phyloP scores from a whole-genome alignment of 53 echinoderm and acorn worm genomes.

The Echinometra lucunter region DNA sequence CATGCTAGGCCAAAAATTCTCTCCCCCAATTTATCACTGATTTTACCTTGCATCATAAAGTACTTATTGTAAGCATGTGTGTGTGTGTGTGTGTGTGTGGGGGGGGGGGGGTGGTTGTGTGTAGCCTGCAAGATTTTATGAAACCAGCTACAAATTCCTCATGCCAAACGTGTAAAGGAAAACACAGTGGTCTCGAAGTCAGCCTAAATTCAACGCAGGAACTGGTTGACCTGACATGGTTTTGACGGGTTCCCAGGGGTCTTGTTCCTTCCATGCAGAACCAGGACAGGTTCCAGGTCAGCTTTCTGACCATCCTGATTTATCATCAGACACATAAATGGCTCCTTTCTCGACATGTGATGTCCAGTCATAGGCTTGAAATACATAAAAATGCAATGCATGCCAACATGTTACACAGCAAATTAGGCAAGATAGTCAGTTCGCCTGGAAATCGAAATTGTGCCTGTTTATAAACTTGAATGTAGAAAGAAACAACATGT shows the following conservation, averaged over 20 bases:
- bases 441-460: background rate
- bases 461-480: too few species aligned
- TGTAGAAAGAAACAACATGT: too few species aligned
- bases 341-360: background rate
- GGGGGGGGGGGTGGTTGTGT: too few species aligned
- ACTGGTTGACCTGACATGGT: slow-evolving; percentile 28
- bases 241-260: slow-evolving; percentile 20
- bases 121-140: too few species aligned
- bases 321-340: background rate
- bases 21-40: too few species aligned
- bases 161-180: background rate
- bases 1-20: too few species aligned
- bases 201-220: background rate
- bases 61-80: too few species aligned
- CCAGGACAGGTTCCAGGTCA: background rate
- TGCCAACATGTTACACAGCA: background rate
- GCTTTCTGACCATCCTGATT: background rate
- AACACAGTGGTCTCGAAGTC: background rate
- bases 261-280: slow-evolving; percentile 12
- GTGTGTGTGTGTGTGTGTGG: too few species aligned
- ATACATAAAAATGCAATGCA: too few species aligned
- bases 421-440: background rate
- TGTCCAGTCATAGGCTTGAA: background rate
- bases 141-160: too few species aligned
- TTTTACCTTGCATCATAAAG: too few species aligned